These are phyloP conservation scores for Hucho hucho DNA, from an alignment of 2,113 vertebrate species.

Conservation along the genomic window DNA sequence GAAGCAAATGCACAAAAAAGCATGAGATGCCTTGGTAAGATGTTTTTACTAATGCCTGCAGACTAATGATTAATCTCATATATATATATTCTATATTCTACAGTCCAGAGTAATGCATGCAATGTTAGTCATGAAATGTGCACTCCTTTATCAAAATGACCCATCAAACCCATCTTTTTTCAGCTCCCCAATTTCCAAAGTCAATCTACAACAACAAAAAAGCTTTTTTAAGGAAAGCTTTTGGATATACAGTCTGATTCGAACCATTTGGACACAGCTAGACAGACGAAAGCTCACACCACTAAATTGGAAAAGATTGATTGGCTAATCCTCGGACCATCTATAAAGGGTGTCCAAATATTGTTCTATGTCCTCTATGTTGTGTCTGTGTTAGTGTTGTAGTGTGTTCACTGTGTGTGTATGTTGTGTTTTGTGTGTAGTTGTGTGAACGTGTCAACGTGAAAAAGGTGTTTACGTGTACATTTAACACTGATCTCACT, in stretches of 20 bases:
- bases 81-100: conserved; percentile 30
- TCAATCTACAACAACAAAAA: conserved; percentile 33
- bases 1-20: conserved; percentile 89
- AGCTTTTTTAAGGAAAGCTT: conserved; percentile 67
- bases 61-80: conserved; percentile 76
- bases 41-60: conserved; percentile 94
- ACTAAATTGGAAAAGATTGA: conserved; percentile 57
- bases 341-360: conserved; percentile 80
- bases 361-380: conserved; percentile 58
- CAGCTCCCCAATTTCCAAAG: conserved; percentile 58
- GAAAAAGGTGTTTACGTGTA: conserved; percentile 3
- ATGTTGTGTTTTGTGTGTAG: conserved; percentile 48
- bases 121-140: conserved; percentile 72
- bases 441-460: conserved; percentile 52
- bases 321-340: conserved; percentile 75
- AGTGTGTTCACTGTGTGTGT: conserved; percentile 53
- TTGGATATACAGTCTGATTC: conserved; percentile 17
- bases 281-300: conserved; percentile 49
- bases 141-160: conserved; percentile 67
- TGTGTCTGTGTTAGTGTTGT: conserved; percentile 56
- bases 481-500: conserved; percentile 29
- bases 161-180: conserved; percentile 62
- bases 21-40: conserved; percentile 97
- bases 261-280: conserved; percentile 40
- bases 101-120: conserved; percentile 91